These are phyloP conservation scores for Ciona savignyi DNA, from an alignment of 23 tunicate genomes.

Conservation along the genomic window DNA sequence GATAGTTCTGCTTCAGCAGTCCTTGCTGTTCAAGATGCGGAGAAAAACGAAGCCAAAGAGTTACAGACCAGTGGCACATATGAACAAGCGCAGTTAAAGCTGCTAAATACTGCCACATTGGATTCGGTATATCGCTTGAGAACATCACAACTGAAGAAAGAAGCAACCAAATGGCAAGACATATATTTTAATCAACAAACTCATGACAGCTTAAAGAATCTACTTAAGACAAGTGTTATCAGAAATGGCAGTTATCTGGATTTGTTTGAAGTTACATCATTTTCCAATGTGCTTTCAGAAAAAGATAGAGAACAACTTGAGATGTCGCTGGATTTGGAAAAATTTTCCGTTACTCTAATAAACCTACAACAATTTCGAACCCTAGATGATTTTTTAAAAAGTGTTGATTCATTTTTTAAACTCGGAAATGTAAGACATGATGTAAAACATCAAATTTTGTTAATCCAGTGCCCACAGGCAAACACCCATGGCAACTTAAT, in stretches of 20 bases:
- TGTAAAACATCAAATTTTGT: slow-evolving; percentile 9
- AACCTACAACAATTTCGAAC: slow-evolving; percentile 77
- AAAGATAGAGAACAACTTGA: slow-evolving; percentile 39
- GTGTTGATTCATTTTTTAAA: slow-evolving; percentile 39
- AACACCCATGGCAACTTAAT: slow-evolving; percentile 35
- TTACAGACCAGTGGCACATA: too few species aligned
- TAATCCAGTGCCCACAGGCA: slow-evolving; percentile 74
- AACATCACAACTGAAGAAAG: too few species aligned
- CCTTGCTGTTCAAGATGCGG: too few species aligned
- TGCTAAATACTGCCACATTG: too few species aligned
- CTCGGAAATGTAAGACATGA: not conserved
- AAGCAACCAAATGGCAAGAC: too few species aligned
- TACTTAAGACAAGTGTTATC: not conserved
- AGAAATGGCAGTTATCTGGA: not conserved
- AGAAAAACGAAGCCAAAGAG: not conserved
- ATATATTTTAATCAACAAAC: too few species aligned
- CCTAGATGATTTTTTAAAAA: slow-evolving; percentile 31
- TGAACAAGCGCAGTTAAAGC: too few species aligned
- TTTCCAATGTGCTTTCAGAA: too few species aligned
- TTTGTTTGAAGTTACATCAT: too few species aligned
- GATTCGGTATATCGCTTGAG: too few species aligned
- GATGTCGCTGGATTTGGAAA: slow-evolving; percentile 5
- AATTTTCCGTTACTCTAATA: slow-evolving; percentile 34
- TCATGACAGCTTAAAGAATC: too few species aligned
- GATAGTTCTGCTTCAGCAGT: slow-evolving; percentile 61